phyloP scores from a whole-genome alignment of 2,888 invertebrate species.

The Hydroisotoma schaefferi region DNA sequence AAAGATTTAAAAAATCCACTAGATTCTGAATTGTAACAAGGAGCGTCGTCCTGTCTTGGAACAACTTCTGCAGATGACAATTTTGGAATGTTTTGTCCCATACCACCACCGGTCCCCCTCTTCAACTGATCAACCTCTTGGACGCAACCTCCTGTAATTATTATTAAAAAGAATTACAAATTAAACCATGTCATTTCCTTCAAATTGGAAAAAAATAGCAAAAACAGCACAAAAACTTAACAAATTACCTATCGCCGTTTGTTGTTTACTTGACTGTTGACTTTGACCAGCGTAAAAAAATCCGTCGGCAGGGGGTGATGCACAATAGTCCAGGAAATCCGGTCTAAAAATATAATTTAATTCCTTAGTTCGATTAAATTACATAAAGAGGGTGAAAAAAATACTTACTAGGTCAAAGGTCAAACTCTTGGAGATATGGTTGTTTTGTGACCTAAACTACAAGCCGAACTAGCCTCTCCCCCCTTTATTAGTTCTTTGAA shows the following conservation, averaged over 20 bases:
- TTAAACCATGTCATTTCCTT: no score
- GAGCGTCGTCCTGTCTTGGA: background rate
- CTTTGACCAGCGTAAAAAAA: slow-evolving; percentile 60
- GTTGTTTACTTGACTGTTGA: slow-evolving; percentile 15
- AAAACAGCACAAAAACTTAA: background rate
- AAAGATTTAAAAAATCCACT: slow-evolving; percentile 10
- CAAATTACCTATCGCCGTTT: slow-evolving; percentile 7
- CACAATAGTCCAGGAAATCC: slow-evolving; percentile 46
- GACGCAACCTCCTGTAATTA: background rate
- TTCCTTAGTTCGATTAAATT: no score
- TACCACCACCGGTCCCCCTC: background rate
- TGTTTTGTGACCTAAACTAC: no score
- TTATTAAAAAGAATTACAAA: no score
- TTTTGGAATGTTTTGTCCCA: slow-evolving; percentile 9
- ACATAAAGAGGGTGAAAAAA: no score
- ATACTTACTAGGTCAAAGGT: no score
- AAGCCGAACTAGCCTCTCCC: no score
- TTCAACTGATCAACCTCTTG: background rate
- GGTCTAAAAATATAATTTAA: no score
- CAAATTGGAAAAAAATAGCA: no score
- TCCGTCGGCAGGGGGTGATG: slow-evolving; percentile 69
- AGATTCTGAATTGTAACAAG: background rate
- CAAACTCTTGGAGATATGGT: no score
- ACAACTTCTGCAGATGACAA: background rate
- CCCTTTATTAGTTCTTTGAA: no score